phyloP scores from a whole-genome alignment of 2,797 vertebrate genomes.

The Amazona finschi region DNA sequence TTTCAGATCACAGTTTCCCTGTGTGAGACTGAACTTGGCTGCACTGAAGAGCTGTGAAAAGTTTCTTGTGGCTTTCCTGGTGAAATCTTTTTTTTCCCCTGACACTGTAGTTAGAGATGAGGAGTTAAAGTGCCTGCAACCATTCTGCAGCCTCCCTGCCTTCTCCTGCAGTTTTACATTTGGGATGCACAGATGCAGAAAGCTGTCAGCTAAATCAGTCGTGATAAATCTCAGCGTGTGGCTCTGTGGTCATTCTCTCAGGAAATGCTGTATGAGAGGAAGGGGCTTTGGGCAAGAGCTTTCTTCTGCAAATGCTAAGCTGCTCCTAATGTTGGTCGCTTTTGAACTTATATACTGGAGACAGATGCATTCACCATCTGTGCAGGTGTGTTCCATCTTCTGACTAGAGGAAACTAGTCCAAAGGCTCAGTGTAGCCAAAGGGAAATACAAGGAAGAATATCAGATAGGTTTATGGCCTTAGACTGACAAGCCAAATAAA shows the following conservation, averaged over 20 bases:
- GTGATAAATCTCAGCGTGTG: background rate
- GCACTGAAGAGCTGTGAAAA: background rate
- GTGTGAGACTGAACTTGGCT: background rate
- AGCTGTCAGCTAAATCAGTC: background rate
- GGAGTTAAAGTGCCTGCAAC: background rate
- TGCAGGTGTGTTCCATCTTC: background rate
- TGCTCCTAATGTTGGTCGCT: background rate
- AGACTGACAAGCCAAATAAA: conserved; percentile 5
- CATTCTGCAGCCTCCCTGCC: background rate
- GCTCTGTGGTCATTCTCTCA: background rate
- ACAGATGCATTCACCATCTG: background rate
- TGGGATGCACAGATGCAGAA: background rate
- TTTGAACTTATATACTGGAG: background rate
- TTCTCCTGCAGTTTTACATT: background rate
- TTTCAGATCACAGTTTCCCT: background rate
- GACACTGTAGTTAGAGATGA: background rate
- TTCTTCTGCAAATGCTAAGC: background rate
- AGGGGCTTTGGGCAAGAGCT: background rate
- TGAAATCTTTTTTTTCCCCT: background rate
- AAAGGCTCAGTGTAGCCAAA: background rate
- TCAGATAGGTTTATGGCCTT: conserved; percentile 12
- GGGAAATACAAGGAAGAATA: background rate
- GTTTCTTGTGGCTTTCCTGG: background rate
- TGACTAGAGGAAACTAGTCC: background rate
- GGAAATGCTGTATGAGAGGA: background rate